Evolutionary conservation across 2,113 vertebrate genomes (phyloP).

Genomic region (Orcinus orca): DNA sequence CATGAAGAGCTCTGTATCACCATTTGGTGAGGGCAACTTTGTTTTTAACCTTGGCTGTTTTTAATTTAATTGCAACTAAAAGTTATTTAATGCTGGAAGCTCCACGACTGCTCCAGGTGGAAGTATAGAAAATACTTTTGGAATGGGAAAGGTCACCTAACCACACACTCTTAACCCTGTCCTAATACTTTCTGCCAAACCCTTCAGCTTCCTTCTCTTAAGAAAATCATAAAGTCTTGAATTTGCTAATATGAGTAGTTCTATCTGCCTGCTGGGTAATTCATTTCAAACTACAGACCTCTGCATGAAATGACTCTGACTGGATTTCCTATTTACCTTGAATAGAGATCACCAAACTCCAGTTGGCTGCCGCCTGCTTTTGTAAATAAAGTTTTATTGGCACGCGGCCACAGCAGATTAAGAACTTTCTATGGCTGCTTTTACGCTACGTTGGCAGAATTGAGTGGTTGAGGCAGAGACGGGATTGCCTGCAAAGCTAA

Average conservation of each 20-base stretch:
- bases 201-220: constrained; percentile 3
- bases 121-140: constrained; percentile 68
- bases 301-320: constrained; percentile 37
- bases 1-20: constrained; percentile 51
- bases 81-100: constrained; percentile 47
- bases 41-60: constrained; percentile 47
- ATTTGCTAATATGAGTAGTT: constrained; percentile 55
- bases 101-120: constrained; percentile 50
- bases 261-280: constrained; percentile 51
- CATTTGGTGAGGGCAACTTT: neutral
- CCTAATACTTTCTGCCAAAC: constrained; percentile 40
- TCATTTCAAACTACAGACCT: constrained; percentile 42
- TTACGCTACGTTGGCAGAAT: neutral
- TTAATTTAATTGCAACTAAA: constrained; percentile 54
- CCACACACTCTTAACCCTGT: constrained; percentile 50
- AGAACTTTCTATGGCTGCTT: neutral
- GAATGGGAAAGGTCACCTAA: constrained; percentile 56
- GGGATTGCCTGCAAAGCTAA: neutral
- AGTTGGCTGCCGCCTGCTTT: neutral
- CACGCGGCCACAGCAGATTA: neutral
- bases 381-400: constrained; percentile 8
- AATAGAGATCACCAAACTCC: neutral
- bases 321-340: constrained; percentile 21
- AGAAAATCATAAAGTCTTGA: constrained; percentile 59
- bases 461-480: neutral